These are phyloP conservation scores for Otus sunia DNA, from an alignment of 2,113 vertebrate genomes.

Conservation along the genomic window DNA sequence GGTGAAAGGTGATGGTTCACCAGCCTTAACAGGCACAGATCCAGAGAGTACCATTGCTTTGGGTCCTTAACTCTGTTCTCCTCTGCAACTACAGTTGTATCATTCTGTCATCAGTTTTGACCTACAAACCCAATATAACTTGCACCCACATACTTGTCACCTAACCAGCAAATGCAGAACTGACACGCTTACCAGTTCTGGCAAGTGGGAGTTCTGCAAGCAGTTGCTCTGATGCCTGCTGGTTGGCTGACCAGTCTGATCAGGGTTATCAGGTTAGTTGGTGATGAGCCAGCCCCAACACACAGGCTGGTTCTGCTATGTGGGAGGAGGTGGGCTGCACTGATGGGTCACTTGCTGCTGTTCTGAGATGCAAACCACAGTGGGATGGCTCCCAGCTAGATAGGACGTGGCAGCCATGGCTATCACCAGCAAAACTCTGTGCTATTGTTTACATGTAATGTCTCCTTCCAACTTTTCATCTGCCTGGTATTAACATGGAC, in stretches of 20 bases:
- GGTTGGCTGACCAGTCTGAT: fast-evolving
- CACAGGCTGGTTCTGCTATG: not conserved
- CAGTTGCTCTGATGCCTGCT: not conserved
- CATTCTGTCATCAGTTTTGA: not conserved
- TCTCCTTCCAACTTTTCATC: not conserved
- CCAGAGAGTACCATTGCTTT: not conserved
- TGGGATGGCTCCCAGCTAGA: no score
- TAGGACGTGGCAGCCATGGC: not conserved
- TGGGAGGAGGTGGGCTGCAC: no score
- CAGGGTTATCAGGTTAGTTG: not conserved
- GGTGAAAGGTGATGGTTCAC: not conserved
- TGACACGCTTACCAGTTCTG: not conserved
- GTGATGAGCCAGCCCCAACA: not conserved
- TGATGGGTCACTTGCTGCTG: not conserved
- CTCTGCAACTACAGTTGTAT: not conserved
- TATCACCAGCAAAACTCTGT: not conserved
- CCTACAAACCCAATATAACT: not conserved
- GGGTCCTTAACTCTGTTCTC: not conserved
- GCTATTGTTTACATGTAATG: not conserved
- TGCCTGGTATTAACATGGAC: not conserved
- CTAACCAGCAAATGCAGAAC: not conserved
- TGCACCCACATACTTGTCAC: not conserved
- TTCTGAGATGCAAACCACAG: not conserved
- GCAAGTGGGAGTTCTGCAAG: not conserved
- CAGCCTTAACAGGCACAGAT: not conserved